phyloP scores from a whole-genome alignment of 2,797 vertebrate species.

The Natrix natrix region DNA sequence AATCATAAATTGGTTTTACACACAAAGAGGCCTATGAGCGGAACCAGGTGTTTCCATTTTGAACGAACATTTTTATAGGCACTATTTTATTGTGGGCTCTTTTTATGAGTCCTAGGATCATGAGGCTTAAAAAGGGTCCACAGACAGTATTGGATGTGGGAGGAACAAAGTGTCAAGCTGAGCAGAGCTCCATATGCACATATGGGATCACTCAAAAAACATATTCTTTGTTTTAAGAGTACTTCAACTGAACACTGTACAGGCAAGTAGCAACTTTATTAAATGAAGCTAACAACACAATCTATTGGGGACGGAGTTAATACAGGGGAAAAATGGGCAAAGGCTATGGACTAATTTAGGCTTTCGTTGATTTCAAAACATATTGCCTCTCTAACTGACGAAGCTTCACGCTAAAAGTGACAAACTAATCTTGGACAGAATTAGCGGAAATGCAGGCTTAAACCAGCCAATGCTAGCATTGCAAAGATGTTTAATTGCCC shows the following conservation, averaged over 20 bases:
- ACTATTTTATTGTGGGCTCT: not conserved
- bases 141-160: not conserved
- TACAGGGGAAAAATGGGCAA: accelerated
- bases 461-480: not conserved
- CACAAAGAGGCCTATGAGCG: not conserved
- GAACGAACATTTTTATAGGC: not conserved
- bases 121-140: accelerated
- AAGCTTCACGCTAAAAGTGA: not conserved
- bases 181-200: not conserved
- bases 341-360: not conserved
- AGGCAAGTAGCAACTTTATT: not conserved
- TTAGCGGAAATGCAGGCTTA: not conserved
- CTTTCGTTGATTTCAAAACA: not conserved
- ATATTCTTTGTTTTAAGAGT: not conserved
- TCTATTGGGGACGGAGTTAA: not conserved
- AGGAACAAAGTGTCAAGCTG: not conserved
- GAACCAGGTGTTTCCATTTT: accelerated
- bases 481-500: not conserved
- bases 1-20: not conserved
- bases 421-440: not conserved
- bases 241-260: not conserved
- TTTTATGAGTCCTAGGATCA: not conserved
- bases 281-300: not conserved
- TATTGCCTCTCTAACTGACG: accelerated
- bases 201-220: not conserved